Conservation (phyloP, 2,113 vertebrate genomes). For the Tylochromis polylepis region DNA sequence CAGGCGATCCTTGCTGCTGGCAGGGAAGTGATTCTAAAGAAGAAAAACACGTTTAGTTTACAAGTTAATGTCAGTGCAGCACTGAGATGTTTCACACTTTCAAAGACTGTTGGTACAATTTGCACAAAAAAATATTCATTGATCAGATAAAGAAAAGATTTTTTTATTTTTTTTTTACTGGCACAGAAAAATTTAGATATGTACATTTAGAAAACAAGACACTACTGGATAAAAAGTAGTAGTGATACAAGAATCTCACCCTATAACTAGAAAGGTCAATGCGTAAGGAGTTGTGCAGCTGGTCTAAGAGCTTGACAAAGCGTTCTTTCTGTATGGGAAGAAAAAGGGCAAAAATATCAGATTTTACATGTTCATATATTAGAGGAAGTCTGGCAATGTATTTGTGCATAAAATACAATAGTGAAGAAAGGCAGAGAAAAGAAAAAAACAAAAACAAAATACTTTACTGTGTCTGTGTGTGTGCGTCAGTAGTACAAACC, state of each 20-base stretch:
- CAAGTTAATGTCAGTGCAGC: neutral
- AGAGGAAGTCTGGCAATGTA: neutral
- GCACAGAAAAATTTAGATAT: neutral
- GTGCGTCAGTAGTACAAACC: slow-evolving; percentile 70
- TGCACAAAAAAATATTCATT: neutral
- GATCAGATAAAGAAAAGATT: neutral
- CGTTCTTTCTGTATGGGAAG: slow-evolving; percentile 85
- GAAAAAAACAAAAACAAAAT: neutral
- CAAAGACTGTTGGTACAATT: neutral
- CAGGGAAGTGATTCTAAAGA: slow-evolving; percentile 93
- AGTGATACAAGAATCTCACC: slow-evolving; percentile 70
- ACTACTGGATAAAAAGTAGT: neutral
- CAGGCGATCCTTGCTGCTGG: slow-evolving; percentile 88
- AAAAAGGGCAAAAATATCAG: neutral
- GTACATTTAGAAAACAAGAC: neutral
- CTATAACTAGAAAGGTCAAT: slow-evolving; percentile 97
- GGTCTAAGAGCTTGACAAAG: slow-evolving; percentile 95
- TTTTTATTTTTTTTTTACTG: neutral
- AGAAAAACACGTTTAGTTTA: neutral
- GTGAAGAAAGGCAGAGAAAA: neutral
- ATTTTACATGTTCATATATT: neutral
- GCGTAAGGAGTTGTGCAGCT: slow-evolving; percentile 94
- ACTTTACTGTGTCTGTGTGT: neutral
- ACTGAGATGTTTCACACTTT: neutral
- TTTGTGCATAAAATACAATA: neutral